Evolutionary conservation across 2,113 vertebrate genomes (phyloP).

Genomic region (Dinomys branickii): DNA sequence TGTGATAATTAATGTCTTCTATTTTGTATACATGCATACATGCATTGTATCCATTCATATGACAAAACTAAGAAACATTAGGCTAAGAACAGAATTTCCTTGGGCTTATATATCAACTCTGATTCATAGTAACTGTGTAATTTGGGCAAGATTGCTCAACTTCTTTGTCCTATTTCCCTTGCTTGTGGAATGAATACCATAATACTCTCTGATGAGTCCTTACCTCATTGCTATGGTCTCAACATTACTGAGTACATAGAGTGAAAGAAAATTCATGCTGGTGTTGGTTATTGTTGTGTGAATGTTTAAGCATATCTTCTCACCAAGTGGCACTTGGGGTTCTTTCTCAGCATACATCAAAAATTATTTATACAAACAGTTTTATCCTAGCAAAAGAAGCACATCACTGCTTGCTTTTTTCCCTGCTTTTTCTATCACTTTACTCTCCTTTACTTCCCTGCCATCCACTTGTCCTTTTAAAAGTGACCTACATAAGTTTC

Average conservation of each 20-base stretch:
- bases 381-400: not conserved
- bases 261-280: not conserved
- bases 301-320: not conserved
- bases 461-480: not conserved
- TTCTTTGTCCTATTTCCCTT: not conserved
- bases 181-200: not conserved
- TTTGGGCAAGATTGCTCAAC: not conserved
- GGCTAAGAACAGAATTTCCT: not conserved
- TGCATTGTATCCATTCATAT: not conserved
- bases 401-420: not conserved
- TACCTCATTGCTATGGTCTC: not conserved
- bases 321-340: not conserved
- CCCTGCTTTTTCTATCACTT: not conserved
- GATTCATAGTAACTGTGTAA: not conserved
- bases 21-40: not conserved
- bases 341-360: not conserved
- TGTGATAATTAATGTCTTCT: not conserved
- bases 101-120: not conserved
- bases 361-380: not conserved
- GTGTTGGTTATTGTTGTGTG: not conserved
- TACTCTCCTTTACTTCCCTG: not conserved
- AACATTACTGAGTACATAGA: not conserved
- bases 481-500: slow-evolving; percentile 20
- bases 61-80: not conserved
- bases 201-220: not conserved